A percentile compares a stretch with the other conserved stretches of the same genome.
Conservation (phyloP, 2,888 invertebrate species). For the Ypsolopha scabrella region DNA sequence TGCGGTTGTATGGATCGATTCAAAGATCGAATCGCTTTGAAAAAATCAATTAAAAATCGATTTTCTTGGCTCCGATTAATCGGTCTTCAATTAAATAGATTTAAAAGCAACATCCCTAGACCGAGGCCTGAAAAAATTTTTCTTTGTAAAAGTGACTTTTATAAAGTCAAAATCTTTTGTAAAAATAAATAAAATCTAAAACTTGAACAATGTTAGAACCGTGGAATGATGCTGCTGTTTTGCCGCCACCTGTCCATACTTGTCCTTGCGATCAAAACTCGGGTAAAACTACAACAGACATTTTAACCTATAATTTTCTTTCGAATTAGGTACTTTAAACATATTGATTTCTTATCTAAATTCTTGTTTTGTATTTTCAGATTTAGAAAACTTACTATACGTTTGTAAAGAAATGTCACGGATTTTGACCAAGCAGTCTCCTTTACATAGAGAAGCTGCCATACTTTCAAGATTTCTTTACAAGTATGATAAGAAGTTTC, state of each 20-base stretch:
- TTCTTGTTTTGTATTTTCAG: slow-evolving; percentile 24
- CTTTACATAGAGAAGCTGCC: slow-evolving; percentile 66
- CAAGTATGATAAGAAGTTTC: slow-evolving; percentile 70
- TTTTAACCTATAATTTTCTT: too few species aligned
- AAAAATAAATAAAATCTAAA: not conserved
- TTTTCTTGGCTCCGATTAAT: too few species aligned
- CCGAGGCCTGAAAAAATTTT: too few species aligned
- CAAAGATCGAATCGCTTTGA: too few species aligned
- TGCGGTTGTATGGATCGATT: too few species aligned
- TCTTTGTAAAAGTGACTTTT: too few species aligned
- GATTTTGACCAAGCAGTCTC: slow-evolving; percentile 47
- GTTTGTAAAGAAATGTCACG: slow-evolving; percentile 30
- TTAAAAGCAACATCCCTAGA: too few species aligned
- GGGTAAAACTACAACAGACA: slow-evolving; percentile 22
- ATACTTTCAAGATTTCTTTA: slow-evolving; percentile 68
- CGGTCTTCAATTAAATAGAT: too few species aligned
- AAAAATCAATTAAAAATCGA: too few species aligned
- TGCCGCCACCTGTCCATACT: slow-evolving; percentile 49
- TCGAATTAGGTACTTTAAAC: too few species aligned
- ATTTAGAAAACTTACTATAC: slow-evolving; percentile 29
- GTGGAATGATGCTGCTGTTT: slow-evolving; percentile 41
- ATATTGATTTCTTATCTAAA: not conserved
- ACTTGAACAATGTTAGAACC: slow-evolving; percentile 35
- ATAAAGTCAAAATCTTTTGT: too few species aligned
- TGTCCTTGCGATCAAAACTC: slow-evolving; percentile 19